A percentile compares a stretch with the other conserved stretches of the same genome.
Evolutionary conservation across 2,113 vertebrate species (phyloP).

Genomic region (Thunnus thynnus): DNA sequence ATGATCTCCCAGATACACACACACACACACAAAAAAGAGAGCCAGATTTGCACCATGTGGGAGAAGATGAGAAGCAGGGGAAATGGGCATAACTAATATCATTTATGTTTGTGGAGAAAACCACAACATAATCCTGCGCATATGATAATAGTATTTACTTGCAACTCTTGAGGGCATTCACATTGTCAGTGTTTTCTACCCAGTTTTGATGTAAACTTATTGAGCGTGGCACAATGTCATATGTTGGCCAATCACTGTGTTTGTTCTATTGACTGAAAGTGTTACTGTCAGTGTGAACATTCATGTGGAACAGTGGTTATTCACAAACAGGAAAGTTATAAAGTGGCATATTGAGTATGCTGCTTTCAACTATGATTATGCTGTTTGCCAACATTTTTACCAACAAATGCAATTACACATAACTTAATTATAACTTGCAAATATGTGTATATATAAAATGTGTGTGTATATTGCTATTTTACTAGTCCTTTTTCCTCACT

Average conservation of each 20-base stretch:
- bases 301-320: not conserved
- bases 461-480: no score
- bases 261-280: slow-evolving; percentile 3
- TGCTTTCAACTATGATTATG: no score
- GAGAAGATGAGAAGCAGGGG: slow-evolving; percentile 37
- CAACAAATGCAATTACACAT: no score
- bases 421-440: no score
- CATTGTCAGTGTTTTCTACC: slow-evolving; percentile 29
- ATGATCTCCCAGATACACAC: slow-evolving; percentile 41
- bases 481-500: no score
- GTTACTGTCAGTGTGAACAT: not conserved
- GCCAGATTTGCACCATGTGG: slow-evolving; percentile 57
- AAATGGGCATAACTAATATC: slow-evolving; percentile 63
- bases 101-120: slow-evolving; percentile 62
- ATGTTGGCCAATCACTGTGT: not conserved
- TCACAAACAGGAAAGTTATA: not conserved
- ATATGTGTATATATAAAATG: no score
- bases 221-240: not conserved
- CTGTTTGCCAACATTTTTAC: no score
- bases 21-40: slow-evolving; percentile 43
- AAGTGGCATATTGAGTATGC: no score
- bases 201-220: slow-evolving; percentile 29
- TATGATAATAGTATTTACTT: slow-evolving; percentile 39
- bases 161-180: slow-evolving; percentile 28
- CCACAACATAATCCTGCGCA: slow-evolving; percentile 42